Evolutionary conservation across 2,888 invertebrate genomes (phyloP), one percentile per base, ranked within the genome.

Genomic region (Atethmia centrago): DNA sequence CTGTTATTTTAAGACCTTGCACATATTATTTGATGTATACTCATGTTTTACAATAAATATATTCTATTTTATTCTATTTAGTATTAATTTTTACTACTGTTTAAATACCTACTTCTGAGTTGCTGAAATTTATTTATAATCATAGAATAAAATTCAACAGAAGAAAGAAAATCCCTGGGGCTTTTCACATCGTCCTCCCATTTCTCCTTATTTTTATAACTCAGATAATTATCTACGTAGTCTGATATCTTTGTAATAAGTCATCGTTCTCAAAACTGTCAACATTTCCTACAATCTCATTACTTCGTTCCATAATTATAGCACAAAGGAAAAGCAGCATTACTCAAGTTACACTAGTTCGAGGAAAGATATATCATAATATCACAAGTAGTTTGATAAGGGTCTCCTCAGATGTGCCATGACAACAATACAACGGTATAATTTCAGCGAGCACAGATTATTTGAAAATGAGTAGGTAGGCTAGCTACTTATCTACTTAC

Each of bases 261-360:
- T 31, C 36, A 25, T 36, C 14, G 1, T 21, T 0, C 16, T 40
- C 10, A 25, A 65, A 42, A 70, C 14, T 8, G 21, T 31, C 16
- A 51, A 36, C 1, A 51, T 56, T 61, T 51, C n/a, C 31, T 28
- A 9, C 16, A 72, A 45, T 53, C 56, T 74, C 40, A 42, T 67
- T 64, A 58, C 42, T 14, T 19, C 9, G 14, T 31, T 2, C 21
- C 12, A 31, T 68, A 16, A 19, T 68, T 74, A 64, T 25, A 19
- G 25, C 36, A 55, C 75, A 74, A 74, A 59, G 58, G 55, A 56
- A 77, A 28, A 61, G 10, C 55, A 56, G 9, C 14, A 49, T n/a
- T 28, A n/a, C 53, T 64, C 47, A 64, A 80, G 62, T 73, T 31
- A 58, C 49, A 55, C 28, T 47, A 56, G 10, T 47, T 21, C 21